Base-by-base conservation (phyloP, 2,797 vertebrate genomes). In the Hypotaenidia okinawae region DNA sequence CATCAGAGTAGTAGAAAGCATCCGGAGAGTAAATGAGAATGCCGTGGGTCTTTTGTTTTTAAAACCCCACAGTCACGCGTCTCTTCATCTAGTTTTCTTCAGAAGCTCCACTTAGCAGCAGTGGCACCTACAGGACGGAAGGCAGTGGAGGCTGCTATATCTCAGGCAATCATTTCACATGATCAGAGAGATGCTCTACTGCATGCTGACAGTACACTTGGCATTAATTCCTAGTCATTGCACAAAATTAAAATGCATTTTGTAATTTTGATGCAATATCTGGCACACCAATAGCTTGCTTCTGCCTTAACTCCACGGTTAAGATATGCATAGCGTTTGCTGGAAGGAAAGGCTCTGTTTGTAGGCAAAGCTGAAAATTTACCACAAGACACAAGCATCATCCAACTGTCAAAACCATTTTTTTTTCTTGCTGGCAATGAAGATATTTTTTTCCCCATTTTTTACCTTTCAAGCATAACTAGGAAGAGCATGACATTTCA, bases 161-260 rank as follows among this genome's bases (percentile, higher is more conserved):
- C 70, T 86, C 90, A 90, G 74, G 70, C 67, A 95, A 88, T 91
- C 85, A 80, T 81, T 94, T 92, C 5, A 1, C 70, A 47, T 94
- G 94, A 97, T 94, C 91, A 96, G 84, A 97, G 94, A 61, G 89
- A 96, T 94, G 87, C 83, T 96, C 78, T 94, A 45, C 79, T 93
- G 89, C 87, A 90, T 84, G 86, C 85, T 95, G 94, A 96, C 95
- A 96, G 91, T 88, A 95, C 39, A 32, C 67, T 96, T 94, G 95
- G 95, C 95, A 94, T 97, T 95, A 93, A 93, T 91, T 95, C 93
- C 93, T 84, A 95, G 63, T 94, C 94, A 91, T 70, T 94, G 94
- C 95, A 95, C 89, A 88, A 94, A 97, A 95, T 95, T 96, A 94
- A 96, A 96, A 96, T 96, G 83, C 95, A 94, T 95, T 96, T 96